Conservation (phyloP, 2,113 vertebrate species). For the Chloroceryle aenea region DNA sequence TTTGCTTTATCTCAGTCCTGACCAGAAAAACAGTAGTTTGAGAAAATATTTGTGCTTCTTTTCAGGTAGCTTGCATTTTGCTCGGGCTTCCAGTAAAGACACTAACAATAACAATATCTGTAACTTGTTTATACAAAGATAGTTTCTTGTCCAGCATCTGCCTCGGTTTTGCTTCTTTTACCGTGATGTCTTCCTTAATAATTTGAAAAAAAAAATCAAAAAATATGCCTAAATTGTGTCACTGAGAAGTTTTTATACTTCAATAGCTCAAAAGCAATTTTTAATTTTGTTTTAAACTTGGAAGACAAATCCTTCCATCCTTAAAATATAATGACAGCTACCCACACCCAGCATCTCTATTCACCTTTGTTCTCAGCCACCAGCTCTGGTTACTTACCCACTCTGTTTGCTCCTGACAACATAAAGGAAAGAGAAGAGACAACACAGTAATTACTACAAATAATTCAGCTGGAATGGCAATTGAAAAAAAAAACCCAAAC, state of each 20-base stretch:
- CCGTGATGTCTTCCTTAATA: neutral
- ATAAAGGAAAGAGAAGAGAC: conserved; percentile 71
- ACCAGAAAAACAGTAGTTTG: neutral
- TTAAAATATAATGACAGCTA: neutral
- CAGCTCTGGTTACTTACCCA: conserved; percentile 81
- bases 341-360: neutral
- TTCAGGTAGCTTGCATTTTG: neutral
- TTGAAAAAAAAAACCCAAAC: neutral
- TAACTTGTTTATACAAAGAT: neutral
- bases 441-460: conserved; percentile 58
- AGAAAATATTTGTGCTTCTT: neutral
- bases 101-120: neutral
- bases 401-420: conserved; percentile 85
- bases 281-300: neutral
- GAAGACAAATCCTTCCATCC: conserved; percentile 1
- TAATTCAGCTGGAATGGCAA: conserved; percentile 35
- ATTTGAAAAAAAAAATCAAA: conserved; percentile 25
- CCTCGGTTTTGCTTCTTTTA: conserved; percentile 7
- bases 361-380: neutral
- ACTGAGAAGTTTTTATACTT: neutral
- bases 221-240: neutral
- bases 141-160: conserved; percentile 23
- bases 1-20: neutral
- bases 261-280: conserved; percentile 3
- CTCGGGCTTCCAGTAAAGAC: neutral